phyloP scores from a whole-genome alignment of 1,140 invertebrate genomes.

The Tenebrio molitor region DNA sequence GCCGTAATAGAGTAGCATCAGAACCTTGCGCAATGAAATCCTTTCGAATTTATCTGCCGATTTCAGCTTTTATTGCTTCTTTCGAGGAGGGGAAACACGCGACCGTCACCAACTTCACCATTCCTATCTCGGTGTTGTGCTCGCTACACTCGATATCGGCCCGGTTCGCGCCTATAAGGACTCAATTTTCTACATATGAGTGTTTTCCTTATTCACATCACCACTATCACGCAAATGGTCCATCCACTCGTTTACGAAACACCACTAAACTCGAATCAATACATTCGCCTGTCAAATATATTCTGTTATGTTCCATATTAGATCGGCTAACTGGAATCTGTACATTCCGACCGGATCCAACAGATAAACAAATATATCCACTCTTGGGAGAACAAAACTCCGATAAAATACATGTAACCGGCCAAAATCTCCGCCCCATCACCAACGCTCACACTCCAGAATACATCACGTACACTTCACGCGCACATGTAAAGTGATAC shows the following conservation, averaged over 20 bases:
- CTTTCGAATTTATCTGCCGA: constrained; percentile 62
- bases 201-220: background rate
- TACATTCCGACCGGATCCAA: constrained; percentile 38
- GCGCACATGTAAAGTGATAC: constrained; percentile 35
- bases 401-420: constrained; percentile 15
- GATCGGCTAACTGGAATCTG: constrained; percentile 16
- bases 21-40: constrained; percentile 59
- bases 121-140: constrained; percentile 35
- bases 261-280: constrained; percentile 27
- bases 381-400: constrained; percentile 6
- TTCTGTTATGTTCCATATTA: constrained; percentile 43
- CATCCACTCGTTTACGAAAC: background rate
- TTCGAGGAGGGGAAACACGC: constrained; percentile 38
- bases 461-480: constrained; percentile 33
- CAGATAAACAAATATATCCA: constrained; percentile 41
- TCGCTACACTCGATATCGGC: constrained; percentile 8
- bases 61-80: constrained; percentile 61
- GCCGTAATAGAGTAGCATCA: constrained; percentile 60
- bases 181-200: constrained; percentile 26
- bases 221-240: constrained; percentile 8
- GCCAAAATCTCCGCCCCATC: constrained; percentile 29
- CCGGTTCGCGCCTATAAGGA: constrained; percentile 16
- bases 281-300: constrained; percentile 12
- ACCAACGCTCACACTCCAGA: background rate
- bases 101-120: constrained; percentile 41